Percentiles rank a stretch among this genome's conserved stretches.
phyloP scores from a whole-genome alignment of 2,113 vertebrate species.

The Hiodon alosoides region DNA sequence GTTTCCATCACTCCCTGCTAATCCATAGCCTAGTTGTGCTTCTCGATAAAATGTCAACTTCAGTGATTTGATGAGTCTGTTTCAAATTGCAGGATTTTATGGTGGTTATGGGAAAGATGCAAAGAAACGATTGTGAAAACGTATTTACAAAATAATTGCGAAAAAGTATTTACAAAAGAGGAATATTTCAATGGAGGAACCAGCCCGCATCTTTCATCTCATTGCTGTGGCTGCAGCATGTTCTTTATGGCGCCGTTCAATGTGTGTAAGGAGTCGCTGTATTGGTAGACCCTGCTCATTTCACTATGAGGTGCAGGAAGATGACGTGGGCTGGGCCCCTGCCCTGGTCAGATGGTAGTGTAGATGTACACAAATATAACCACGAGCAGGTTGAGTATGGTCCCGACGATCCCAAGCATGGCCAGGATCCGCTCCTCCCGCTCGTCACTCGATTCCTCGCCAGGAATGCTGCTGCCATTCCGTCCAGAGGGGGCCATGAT shows the following conservation, averaged over 20 bases:
- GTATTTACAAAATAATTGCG: neutral
- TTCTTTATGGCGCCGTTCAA: neutral
- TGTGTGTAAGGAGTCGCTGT: neutral
- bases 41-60: neutral
- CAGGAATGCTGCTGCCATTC: slow-evolving; percentile 55
- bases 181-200: neutral
- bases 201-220: neutral
- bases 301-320: neutral
- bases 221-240: neutral
- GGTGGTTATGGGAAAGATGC: neutral
- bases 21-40: slow-evolving; percentile 23
- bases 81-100: neutral
- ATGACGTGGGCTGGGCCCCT: neutral
- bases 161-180: slow-evolving; percentile 7
- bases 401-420: slow-evolving; percentile 69
- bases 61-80: neutral
- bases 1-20: slow-evolving; percentile 6
- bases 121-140: neutral
- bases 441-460: slow-evolving; percentile 61
- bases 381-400: slow-evolving; percentile 73
- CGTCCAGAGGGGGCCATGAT: slow-evolving; percentile 66
- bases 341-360: slow-evolving; percentile 58
- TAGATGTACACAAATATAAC: slow-evolving; percentile 81
- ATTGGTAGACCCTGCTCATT: slow-evolving; percentile 18
- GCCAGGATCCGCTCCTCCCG: slow-evolving; percentile 63